A percentile compares a stretch with the other conserved stretches of the same genome.
phyloP scores from a whole-genome alignment of 92 coral and sea anemone species.

The Paramuricea clavata region DNA sequence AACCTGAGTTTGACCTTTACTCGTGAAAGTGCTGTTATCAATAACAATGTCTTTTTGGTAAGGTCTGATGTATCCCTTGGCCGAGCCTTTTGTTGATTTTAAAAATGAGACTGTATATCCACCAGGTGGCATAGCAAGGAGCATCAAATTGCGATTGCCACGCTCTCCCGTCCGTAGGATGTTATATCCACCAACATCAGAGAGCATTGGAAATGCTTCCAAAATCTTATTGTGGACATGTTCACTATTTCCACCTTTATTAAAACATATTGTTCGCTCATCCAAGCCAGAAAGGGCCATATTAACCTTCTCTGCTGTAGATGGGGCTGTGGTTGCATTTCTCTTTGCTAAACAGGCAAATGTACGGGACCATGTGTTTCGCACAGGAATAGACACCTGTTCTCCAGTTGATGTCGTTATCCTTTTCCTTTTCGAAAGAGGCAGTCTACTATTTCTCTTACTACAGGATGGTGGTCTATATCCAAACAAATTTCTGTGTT shows the following conservation, averaged over 20 bases:
- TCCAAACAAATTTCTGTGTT: slow-evolving; percentile 57
- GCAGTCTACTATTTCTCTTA: not conserved
- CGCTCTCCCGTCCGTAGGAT: slow-evolving; percentile 49
- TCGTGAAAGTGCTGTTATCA: slow-evolving; percentile 3
- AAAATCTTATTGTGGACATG: slow-evolving; percentile 46
- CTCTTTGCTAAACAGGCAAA: slow-evolving; percentile 26
- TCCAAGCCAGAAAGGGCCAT: slow-evolving; percentile 44
- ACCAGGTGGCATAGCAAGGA: slow-evolving; percentile 57
- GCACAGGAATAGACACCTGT: not conserved
- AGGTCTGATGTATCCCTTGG: slow-evolving; percentile 58
- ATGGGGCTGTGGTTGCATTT: slow-evolving; percentile 38
- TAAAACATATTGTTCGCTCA: slow-evolving; percentile 36
- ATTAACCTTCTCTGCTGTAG: slow-evolving; percentile 44
- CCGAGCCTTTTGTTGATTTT: slow-evolving; percentile 54
- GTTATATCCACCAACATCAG: slow-evolving; percentile 52
- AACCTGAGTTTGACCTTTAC: slow-evolving; percentile 59
- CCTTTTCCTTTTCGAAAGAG: not conserved
- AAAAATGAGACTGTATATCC: slow-evolving; percentile 54
- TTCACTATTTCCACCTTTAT: slow-evolving; percentile 47
- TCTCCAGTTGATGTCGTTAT: not conserved
- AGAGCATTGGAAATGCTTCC: slow-evolving; percentile 47
- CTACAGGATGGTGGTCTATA: slow-evolving; percentile 42
- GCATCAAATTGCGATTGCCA: slow-evolving; percentile 39
- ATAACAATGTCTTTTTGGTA: slow-evolving; percentile 53
- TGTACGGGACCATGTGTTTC: slow-evolving; percentile 10